These are phyloP conservation scores for Lampropteryx suffumata DNA, from an alignment of 2,888 invertebrate genomes.

Conservation along the genomic window DNA sequence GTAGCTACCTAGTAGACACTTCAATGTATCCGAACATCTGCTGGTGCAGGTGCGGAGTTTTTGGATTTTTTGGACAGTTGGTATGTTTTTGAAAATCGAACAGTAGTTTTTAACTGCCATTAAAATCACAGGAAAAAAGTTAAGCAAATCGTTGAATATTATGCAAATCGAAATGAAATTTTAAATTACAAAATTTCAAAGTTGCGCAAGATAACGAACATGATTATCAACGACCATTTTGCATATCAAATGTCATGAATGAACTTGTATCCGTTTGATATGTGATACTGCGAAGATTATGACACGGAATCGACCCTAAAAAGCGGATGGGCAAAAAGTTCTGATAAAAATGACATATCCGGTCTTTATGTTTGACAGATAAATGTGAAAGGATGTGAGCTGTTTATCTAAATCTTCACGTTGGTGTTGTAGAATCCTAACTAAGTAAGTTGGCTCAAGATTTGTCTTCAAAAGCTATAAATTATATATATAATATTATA, in stretches of 20 bases:
- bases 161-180: neutral
- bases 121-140: no score
- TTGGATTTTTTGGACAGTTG: constrained; percentile 49
- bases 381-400: constrained; percentile 24
- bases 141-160: neutral
- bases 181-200: no score
- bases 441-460: no score
- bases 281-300: constrained; percentile 20
- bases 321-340: constrained; percentile 34
- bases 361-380: constrained; percentile 26
- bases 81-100: constrained; percentile 31
- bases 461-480: no score
- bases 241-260: constrained; percentile 26
- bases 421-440: no score
- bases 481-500: no score
- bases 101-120: constrained; percentile 7
- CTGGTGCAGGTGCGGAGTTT: constrained; percentile 71
- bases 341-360: constrained; percentile 34
- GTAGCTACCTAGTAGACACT: constrained; percentile 34
- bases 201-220: neutral
- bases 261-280: constrained; percentile 29
- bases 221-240: constrained; percentile 10
- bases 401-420: neutral
- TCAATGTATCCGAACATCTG: constrained; percentile 67
- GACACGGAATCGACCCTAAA: constrained; percentile 17